Conservation (phyloP, 2,888 invertebrate genomes). For the Phengaris alcon region DNA sequence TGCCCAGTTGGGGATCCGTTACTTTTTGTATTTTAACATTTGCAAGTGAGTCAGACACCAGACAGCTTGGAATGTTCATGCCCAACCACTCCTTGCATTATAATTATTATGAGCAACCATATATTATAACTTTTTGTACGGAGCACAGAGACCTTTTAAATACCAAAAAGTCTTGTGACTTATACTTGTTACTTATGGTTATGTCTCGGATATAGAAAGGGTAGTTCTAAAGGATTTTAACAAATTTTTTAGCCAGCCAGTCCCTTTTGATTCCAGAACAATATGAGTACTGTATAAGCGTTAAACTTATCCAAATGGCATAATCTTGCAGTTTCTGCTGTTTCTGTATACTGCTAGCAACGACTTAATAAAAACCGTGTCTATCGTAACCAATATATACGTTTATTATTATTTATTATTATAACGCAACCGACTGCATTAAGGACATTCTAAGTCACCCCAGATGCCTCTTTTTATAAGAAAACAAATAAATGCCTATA, state of each 20-base stretch:
- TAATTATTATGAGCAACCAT: background rate
- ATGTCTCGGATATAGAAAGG: too few species aligned
- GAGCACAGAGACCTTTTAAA: background rate
- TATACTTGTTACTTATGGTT: too few species aligned
- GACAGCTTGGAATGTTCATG: background rate
- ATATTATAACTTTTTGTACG: background rate
- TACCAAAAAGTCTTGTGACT: too few species aligned
- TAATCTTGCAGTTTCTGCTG: too few species aligned
- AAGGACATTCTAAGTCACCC: background rate
- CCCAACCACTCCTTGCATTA: background rate
- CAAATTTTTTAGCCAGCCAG: too few species aligned
- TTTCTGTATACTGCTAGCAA: too few species aligned
- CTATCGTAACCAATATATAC: too few species aligned
- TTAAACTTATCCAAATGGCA: too few species aligned
- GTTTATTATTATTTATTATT: too few species aligned
- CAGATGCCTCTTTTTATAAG: background rate
- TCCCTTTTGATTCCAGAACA: too few species aligned
- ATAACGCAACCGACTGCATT: background rate
- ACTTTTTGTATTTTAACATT: background rate
- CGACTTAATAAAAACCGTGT: background rate
- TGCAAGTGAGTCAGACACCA: background rate
- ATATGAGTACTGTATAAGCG: too few species aligned
- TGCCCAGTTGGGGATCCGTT: conserved; percentile 3
- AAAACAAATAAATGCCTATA: conserved; percentile 1
- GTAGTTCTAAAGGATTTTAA: too few species aligned